A percentile compares a stretch with the other conserved stretches of the same genome.
phyloP scores from a whole-genome alignment of 2,888 invertebrate species.

The Lepidochrysops patricia region DNA sequence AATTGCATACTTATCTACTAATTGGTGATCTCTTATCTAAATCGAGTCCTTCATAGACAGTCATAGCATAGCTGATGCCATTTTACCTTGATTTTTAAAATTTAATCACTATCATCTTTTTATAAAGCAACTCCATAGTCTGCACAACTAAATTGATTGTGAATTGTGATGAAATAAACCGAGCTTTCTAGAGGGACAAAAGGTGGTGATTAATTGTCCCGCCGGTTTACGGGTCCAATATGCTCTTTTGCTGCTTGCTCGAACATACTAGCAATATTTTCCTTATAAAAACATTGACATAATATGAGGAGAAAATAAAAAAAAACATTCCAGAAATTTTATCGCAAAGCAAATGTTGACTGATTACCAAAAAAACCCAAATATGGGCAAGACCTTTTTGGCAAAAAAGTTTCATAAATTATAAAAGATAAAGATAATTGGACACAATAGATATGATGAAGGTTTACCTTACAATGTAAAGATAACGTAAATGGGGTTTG shows the following conservation, averaged over 20 bases:
- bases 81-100: conserved; percentile 14
- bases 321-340: neutral
- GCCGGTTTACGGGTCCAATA: too few species aligned
- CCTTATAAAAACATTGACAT: too few species aligned
- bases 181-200: too few species aligned
- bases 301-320: neutral
- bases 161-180: too few species aligned
- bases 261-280: too few species aligned
- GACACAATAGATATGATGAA: neutral
- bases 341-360: neutral
- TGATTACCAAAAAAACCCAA: neutral
- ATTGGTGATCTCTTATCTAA: conserved; percentile 52
- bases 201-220: too few species aligned
- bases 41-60: conserved; percentile 49
- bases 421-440: conserved; percentile 5
- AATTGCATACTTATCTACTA: conserved; percentile 35
- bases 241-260: too few species aligned
- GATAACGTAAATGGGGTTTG: neutral
- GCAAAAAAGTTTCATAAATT: neutral
- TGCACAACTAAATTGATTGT: too few species aligned
- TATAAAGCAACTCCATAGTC: too few species aligned
- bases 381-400: neutral
- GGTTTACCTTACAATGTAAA: neutral
- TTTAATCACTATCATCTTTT: too few species aligned
- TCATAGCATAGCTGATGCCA: conserved; percentile 34